Percentiles rank a stretch among this genome's conserved stretches.
phyloP scores from a whole-genome alignment of 1,140 invertebrate genomes.

The Melitaea cinxia region DNA sequence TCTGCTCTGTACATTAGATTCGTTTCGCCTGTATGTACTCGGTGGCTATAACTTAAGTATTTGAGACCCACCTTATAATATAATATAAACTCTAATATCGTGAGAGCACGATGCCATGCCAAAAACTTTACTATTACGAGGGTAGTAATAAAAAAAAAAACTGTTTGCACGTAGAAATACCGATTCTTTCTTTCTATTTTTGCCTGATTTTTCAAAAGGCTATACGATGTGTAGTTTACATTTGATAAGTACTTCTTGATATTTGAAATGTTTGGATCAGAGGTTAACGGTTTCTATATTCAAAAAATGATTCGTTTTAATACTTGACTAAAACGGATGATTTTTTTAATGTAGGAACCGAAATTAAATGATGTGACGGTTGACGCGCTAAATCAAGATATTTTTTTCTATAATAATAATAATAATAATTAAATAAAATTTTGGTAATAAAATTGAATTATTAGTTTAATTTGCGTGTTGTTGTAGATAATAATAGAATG shows the following conservation, averaged over 20 bases:
- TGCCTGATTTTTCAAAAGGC: constrained; percentile 18
- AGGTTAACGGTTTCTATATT: too few relatives aligned
- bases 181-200: constrained; percentile 36
- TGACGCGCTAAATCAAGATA: background rate
- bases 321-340: too few relatives aligned
- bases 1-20: background rate
- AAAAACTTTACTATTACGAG: constrained; percentile 41
- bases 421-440: too few relatives aligned
- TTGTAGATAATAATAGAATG: too few relatives aligned
- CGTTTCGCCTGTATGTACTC: background rate
- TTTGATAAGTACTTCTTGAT: constrained; percentile 28
- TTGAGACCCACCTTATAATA: constrained; percentile 19
- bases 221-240: constrained; percentile 26
- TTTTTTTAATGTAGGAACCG: constrained; percentile 4
- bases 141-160: constrained; percentile 34
- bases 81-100: constrained; percentile 17
- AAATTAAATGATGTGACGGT: background rate
- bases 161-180: constrained; percentile 63
- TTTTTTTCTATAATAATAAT: background rate
- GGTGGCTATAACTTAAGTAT: constrained; percentile 22
- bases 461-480: too few relatives aligned
- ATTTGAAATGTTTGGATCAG: constrained; percentile 4
- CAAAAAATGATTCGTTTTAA: too few relatives aligned
- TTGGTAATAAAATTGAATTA: too few relatives aligned
- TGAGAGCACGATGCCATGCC: constrained; percentile 42